These are phyloP conservation scores for Parotocinclus haroldoi DNA, from an alignment of 2,797 vertebrate genomes.

Conservation along the genomic window DNA sequence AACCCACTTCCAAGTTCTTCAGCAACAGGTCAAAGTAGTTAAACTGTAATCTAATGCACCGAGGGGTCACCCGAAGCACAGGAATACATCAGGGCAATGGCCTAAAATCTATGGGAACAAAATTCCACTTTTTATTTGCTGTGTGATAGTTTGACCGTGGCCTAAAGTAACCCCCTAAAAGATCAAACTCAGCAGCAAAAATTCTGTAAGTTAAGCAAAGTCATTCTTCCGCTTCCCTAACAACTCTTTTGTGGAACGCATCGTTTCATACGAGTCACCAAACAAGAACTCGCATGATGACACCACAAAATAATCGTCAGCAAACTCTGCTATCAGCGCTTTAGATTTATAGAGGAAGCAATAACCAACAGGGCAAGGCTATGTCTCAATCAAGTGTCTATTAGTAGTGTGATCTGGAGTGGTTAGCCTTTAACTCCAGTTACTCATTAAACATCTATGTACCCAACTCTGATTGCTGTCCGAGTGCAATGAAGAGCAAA, in stretches of 20 bases:
- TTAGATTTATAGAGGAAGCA: conserved; percentile 37
- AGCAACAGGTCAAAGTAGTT: no score
- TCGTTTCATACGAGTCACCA: not conserved
- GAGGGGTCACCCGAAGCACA: not conserved
- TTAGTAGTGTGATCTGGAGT: not conserved
- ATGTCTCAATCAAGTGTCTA: conserved; percentile 20
- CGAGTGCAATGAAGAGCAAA: conserved; percentile 37
- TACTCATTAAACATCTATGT: conserved; percentile 43
- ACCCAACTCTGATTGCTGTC: conserved; percentile 28
- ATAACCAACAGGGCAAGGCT: conserved; percentile 24
- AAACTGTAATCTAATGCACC: no score
- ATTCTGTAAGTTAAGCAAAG: conserved; percentile 11
- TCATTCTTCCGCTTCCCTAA: conserved; percentile 1
- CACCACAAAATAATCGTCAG: conserved; percentile 1
- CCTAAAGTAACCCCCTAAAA: not conserved
- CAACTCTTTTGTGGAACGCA: not conserved
- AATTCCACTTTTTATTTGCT: conserved; percentile 30
- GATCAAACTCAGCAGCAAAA: not conserved
- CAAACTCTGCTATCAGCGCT: conserved; percentile 23
- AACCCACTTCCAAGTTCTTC: no score
- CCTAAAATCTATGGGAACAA: not conserved
- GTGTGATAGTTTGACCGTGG: conserved; percentile 8
- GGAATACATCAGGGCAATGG: not conserved
- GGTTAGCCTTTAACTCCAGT: conserved; percentile 32
- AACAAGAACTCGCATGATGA: conserved; percentile 6